Base-by-base conservation (phyloP, 2,797 vertebrate species). In the Pyrocephalus nanus region DNA sequence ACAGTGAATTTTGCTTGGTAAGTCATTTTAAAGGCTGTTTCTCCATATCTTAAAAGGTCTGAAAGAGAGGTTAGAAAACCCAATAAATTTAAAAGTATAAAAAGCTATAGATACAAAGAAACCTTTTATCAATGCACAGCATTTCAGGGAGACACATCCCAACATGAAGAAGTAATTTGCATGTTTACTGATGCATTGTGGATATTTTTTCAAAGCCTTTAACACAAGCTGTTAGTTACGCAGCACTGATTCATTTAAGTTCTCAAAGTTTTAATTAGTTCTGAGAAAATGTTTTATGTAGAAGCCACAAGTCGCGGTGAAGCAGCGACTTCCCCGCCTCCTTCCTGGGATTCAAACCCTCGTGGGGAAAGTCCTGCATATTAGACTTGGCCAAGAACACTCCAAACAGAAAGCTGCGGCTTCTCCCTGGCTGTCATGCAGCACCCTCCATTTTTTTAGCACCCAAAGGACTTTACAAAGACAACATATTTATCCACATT, bases 181-280 rank as follows among this genome's bases (percentile, higher is more conserved):
- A 75, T 88, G 87, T 95, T 96, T 96, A 91, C 89, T 94, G 94
- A 95, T 87, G 88, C 92, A 92, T 77, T 90, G 72, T 92, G 89
- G 84, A 89, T 94, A 86, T 95, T 94, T 91, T 69, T 93, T 94
- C 79, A 81, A 91, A 95, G 90, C 79, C 78, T 90, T 96, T 87
- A 66, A 53, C 58, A 88, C 34, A 88, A 94, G 78, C 89, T 75
- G 86, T 91, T 94, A 90, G 92, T 93, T 94, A 90, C 3, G 34
- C 91, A 91, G 89, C 78, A 45, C 40, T 74, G 81, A 93, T 88
- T 96, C 91, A 92, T 96, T 96, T 83, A 78, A 92, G 61, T 95
- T 91, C 61, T 77, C 51, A 14, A 90, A 95, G 78, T 96, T 97
- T 91, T 95, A 97, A 96, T 96, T 93, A 93, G 91, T 77, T 93